These are phyloP conservation scores for Diplazon laetatorius DNA, from an alignment of 2,888 invertebrate genomes.

Conservation along the genomic window DNA sequence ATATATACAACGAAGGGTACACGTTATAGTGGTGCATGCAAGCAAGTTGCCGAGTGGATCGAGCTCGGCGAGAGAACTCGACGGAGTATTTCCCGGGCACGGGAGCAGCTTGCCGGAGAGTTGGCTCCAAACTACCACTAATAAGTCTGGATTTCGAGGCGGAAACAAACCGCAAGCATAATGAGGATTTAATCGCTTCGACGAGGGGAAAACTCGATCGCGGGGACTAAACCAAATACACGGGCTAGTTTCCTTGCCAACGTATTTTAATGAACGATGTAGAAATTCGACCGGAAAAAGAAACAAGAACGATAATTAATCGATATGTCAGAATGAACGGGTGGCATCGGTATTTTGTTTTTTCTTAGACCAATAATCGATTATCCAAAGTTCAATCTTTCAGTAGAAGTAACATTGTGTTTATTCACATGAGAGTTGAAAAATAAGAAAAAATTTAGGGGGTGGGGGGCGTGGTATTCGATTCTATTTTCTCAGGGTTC, in stretches of 20 bases:
- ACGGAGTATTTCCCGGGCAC: slow-evolving; percentile 34
- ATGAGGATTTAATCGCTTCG: slow-evolving; percentile 73
- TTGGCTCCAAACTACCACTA: slow-evolving; percentile 54
- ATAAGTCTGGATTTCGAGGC: slow-evolving; percentile 70
- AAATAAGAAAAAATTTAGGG: too few species aligned
- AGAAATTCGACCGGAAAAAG: not conserved
- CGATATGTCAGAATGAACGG: not conserved
- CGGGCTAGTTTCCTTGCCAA: slow-evolving; percentile 45
- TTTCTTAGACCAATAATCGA: too few species aligned
- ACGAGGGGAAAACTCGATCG: slow-evolving; percentile 42
- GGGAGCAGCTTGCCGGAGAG: slow-evolving; percentile 5
- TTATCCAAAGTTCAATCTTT: too few species aligned
- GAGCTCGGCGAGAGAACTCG: slow-evolving; percentile 31
- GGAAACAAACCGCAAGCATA: slow-evolving; percentile 68
- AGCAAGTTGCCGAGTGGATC: slow-evolving; percentile 33
- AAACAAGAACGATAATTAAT: not conserved
- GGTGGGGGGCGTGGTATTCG: too few species aligned
- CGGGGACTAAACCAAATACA: slow-evolving; percentile 30
- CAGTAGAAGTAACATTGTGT: too few species aligned
- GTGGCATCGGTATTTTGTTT: too few species aligned
- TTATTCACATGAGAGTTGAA: too few species aligned
- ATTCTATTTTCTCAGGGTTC: too few species aligned
- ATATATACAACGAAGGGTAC: slow-evolving; percentile 9
- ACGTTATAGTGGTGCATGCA: not conserved
- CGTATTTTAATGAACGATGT: slow-evolving; percentile 42